phyloP scores from a whole-genome alignment of 2,113 vertebrate species.

The Psittacula cyanocephala region DNA sequence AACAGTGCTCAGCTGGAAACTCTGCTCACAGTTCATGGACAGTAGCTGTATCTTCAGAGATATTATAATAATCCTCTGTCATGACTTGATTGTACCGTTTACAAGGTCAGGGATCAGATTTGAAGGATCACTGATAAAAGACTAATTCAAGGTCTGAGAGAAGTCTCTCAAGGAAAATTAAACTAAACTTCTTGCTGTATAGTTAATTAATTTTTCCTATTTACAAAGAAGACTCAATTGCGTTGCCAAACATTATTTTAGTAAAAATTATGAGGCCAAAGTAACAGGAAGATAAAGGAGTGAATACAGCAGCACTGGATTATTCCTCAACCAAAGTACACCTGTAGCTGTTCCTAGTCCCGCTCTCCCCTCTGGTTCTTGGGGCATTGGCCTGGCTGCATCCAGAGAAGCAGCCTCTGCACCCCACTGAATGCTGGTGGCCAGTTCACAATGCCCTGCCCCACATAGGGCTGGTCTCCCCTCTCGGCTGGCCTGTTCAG shows the following conservation, averaged over 20 bases:
- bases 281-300: not conserved
- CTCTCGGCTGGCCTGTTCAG: fast-evolving
- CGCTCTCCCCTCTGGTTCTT: not conserved
- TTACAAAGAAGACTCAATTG: not conserved
- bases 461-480: fast-evolving
- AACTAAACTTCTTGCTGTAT: not conserved
- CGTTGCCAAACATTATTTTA: not conserved
- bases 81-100: not conserved
- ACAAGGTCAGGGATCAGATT: not conserved
- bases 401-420: not conserved
- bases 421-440: not conserved
- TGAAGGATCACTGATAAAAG: not conserved
- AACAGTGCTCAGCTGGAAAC: not conserved
- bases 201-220: not conserved
- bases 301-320: not conserved
- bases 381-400: fast-evolving
- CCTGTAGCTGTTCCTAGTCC: not conserved
- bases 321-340: not conserved
- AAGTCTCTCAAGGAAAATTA: not conserved
- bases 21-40: not conserved
- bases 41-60: not conserved
- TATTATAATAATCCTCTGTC: not conserved
- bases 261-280: not conserved
- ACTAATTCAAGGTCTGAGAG: not conserved
- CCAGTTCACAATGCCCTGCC: not conserved